Percentiles rank a stretch among this genome's conserved stretches.
Evolutionary conservation across 2,113 vertebrate genomes (phyloP).

Genomic region (Myanophis thanlyinensis): DNA sequence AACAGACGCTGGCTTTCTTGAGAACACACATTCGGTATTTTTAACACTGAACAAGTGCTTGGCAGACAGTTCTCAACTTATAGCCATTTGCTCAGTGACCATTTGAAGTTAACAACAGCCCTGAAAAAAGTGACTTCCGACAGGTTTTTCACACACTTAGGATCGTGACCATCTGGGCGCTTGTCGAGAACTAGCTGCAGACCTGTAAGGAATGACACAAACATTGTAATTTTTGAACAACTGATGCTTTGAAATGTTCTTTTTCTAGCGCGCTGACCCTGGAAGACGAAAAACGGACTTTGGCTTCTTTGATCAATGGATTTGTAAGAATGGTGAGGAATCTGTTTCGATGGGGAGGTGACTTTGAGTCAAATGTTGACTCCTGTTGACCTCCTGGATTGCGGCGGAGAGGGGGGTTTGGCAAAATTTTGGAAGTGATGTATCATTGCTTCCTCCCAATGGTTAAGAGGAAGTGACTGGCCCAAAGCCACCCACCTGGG

Average conservation of each 20-base stretch:
- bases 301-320: constrained; percentile 88
- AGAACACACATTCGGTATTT: no score
- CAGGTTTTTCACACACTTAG: neutral
- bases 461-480: neutral
- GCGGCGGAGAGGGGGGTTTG: no score
- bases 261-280: constrained; percentile 87
- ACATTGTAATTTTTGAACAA: neutral
- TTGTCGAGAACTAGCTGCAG: neutral
- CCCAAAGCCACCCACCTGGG: neutral
- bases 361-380: neutral
- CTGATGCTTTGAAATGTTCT: constrained; percentile 18
- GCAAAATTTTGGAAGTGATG: neutral
- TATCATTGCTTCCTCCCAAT: neutral
- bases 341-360: neutral
- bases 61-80: neutral
- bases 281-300: constrained; percentile 90
- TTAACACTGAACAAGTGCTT: neutral
- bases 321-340: constrained; percentile 93
- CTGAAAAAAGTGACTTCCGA: neutral
- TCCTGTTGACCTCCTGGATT: neutral
- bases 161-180: neutral
- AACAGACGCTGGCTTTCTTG: neutral
- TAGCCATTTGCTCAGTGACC: neutral
- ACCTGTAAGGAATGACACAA: neutral
- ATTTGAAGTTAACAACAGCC: neutral